phyloP scores from a whole-genome alignment of 1,140 invertebrate genomes.

The Lasaia peninsularis region DNA sequence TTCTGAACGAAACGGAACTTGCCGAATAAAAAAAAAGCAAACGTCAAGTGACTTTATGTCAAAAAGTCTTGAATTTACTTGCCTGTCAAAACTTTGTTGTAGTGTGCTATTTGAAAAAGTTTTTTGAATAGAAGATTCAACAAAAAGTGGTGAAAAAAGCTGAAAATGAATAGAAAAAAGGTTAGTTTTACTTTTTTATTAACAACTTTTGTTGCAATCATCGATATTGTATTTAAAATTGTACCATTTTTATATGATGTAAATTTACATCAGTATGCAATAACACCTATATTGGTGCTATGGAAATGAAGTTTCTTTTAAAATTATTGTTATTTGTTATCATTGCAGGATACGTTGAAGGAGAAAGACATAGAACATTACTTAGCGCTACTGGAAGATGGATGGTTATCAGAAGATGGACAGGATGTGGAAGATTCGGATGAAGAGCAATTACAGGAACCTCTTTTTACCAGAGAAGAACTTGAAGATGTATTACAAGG shows the following conservation, averaged over 20 bases:
- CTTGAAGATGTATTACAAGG: slow-evolving; percentile 37
- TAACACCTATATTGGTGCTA: slow-evolving; percentile 32
- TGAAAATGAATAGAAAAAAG: slow-evolving; percentile 36
- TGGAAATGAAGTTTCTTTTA: slow-evolving; percentile 33
- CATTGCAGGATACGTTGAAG: slow-evolving; percentile 36
- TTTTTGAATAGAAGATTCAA: slow-evolving; percentile 34
- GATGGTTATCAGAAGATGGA: slow-evolving; percentile 41
- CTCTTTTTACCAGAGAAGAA: slow-evolving; percentile 32
- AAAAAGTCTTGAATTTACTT: slow-evolving; percentile 10
- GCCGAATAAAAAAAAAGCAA: slow-evolving; percentile 12
- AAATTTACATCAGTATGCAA: slow-evolving; percentile 41
- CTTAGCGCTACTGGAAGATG: slow-evolving; percentile 34
- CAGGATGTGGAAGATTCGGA: slow-evolving; percentile 40
- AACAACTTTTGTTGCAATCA: slow-evolving; percentile 35
- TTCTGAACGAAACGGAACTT: slow-evolving; percentile 15
- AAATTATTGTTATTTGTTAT: slow-evolving; percentile 38
- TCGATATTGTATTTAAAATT: slow-evolving; percentile 35
- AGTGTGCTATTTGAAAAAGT: slow-evolving; percentile 32
- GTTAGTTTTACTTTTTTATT: slow-evolving; percentile 37
- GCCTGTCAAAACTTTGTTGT: slow-evolving; percentile 34
- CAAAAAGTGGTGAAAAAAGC: slow-evolving; percentile 31
- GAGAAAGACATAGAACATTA: slow-evolving; percentile 40
- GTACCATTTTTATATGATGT: slow-evolving; percentile 36
- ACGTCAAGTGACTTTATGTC: slow-evolving; percentile 10
- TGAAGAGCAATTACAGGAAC: slow-evolving; percentile 27